Conservation (phyloP, 1,140 invertebrate genomes). For the Drosophila bifasciata region DNA sequence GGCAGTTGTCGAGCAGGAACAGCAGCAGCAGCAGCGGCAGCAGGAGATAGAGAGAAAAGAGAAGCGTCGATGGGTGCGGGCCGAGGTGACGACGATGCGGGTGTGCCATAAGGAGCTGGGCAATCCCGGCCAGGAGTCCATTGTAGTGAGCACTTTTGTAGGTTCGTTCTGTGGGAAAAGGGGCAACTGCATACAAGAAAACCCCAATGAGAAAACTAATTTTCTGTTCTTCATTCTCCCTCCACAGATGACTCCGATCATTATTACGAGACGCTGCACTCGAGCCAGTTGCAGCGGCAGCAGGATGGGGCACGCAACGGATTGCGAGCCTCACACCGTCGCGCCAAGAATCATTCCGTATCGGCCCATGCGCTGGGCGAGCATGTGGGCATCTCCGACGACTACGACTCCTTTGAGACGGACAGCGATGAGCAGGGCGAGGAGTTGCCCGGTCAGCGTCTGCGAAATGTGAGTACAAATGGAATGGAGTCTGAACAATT, state of each 20-base stretch:
- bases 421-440: conserved; percentile 85
- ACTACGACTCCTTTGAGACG: conserved; percentile 88
- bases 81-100: conserved; percentile 51
- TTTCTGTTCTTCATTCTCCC: background rate
- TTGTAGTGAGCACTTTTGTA: conserved; percentile 79
- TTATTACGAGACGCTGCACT: conserved; percentile 86
- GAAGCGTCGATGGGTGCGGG: background rate
- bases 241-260: conserved; percentile 86
- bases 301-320: conserved; percentile 34
- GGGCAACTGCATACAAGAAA: background rate
- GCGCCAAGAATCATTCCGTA: conserved; percentile 57
- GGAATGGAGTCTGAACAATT: background rate
- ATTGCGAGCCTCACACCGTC: conserved; percentile 50
- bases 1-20: conserved; percentile 34
- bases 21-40: conserved; percentile 20
- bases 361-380: conserved; percentile 68
- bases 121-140: conserved; percentile 32
- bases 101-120: conserved; percentile 42
- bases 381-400: conserved; percentile 81
- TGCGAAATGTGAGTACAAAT: conserved; percentile 55
- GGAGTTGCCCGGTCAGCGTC: conserved; percentile 84
- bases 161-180: conserved; percentile 55
- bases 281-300: conserved; percentile 50
- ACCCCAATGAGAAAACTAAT: too few relatives aligned
- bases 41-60: background rate